Percentiles rank a stretch among this genome's conserved stretches.
phyloP scores from a whole-genome alignment of 92 coral and sea anemone genomes.

The Epizoanthus fatuus region DNA sequence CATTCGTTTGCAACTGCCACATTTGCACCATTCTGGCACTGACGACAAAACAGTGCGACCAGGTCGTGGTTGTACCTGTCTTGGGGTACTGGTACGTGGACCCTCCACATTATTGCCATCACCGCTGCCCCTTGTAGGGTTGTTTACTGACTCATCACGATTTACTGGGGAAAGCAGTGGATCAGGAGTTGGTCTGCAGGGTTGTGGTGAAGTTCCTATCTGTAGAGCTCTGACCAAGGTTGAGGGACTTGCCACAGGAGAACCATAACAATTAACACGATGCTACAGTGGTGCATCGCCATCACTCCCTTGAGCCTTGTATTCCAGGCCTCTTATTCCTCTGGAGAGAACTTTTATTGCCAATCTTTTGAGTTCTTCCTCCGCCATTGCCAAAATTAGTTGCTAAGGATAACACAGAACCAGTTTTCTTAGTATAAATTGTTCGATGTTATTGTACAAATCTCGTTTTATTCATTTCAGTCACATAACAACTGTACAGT shows the following conservation, averaged over 20 bases:
- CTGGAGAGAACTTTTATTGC: conserved; percentile 23
- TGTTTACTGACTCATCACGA: background rate
- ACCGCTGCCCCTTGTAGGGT: background rate
- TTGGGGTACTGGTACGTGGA: too few species aligned
- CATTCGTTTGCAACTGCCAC: conserved; percentile 23
- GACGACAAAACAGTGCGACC: too few species aligned
- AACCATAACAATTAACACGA: background rate
- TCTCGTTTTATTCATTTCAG: too few species aligned
- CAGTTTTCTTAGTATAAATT: too few species aligned
- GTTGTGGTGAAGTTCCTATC: too few species aligned
- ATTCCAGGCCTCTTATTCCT: conserved; percentile 32
- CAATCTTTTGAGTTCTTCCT: background rate
- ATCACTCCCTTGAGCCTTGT: background rate
- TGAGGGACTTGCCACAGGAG: background rate
- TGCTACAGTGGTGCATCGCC: background rate
- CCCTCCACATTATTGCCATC: too few species aligned
- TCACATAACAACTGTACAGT: too few species aligned
- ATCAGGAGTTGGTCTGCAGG: too few species aligned
- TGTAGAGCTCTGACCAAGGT: background rate
- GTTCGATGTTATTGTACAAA: too few species aligned
- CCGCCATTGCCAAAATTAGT: background rate
- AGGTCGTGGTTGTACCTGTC: background rate
- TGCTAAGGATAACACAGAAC: background rate
- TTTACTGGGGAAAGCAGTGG: background rate
- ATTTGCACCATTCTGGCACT: background rate